Evolutionary conservation across 2,888 invertebrate species (phyloP), one percentile per base, ranked within the genome.

Genomic region (Clivina fossor): DNA sequence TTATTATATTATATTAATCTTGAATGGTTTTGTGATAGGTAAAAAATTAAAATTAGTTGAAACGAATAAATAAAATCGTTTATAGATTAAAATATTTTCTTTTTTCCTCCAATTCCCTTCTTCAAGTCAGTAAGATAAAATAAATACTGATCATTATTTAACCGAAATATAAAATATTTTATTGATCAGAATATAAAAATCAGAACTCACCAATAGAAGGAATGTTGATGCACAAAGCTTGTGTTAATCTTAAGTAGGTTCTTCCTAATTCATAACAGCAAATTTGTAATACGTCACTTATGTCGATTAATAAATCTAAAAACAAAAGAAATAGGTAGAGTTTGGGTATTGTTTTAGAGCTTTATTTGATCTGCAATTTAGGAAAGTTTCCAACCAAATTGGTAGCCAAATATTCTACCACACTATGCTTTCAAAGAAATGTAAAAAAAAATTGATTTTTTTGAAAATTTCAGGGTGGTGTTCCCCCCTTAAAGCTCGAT

Each of bases 231-330:
- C 90, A 92, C 9, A 99, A 78, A 24, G 91, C 90, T 69, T 91
- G 84, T 0, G 95, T 89, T 50, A 99, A 77, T 68, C 88, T 86
- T 65, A 94, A 81, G 71, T 96, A 96, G 0, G 95, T 94, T 55
- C 93, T 83, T 46, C 98, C 98, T 28, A 99, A 77, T 74, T 93
- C 93, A 72, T 93, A 97, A 51, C 98, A 95, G 76, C 95, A 95
- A 64, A 96, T 93, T 79, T 96, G 89, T 22, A 95, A 82, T n/a
- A 94, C 88, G 77, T 98, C 98, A 75, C 96, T 96, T 61, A 98
- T 94, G 72, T 99, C 98, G 68, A 99, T 90, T 48, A 98, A 78
- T 72, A 98, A 82, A 83, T 96, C 90, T 92, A 71, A 57, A 65
- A 65, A 26, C 43, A 51, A 48, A 44, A 67, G 74, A 72, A 74